Evolutionary conservation across 2,888 invertebrate species (phyloP).

Genomic region (Scaeva pyrastri): DNA sequence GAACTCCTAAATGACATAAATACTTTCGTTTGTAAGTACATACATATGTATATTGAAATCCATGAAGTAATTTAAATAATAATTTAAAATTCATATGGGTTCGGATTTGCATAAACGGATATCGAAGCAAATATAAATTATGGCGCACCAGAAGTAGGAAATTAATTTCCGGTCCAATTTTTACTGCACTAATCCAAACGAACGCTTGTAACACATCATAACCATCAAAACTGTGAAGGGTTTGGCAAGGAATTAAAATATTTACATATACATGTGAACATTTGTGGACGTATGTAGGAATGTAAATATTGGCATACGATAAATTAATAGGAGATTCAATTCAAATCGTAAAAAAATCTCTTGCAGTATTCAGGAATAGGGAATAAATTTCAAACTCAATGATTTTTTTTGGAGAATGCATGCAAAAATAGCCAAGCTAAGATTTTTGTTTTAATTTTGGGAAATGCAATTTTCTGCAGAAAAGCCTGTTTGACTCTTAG

Average conservation of each 20-base stretch:
- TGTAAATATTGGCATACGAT: background rate
- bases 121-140: slow-evolving; percentile 42
- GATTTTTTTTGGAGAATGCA: too few relatives aligned
- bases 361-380: too few relatives aligned
- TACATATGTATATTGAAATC: background rate
- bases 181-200: slow-evolving; percentile 1
- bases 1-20: background rate
- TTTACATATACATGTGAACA: background rate
- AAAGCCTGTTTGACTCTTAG: too few relatives aligned
- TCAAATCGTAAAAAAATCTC: background rate
- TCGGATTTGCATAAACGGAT: background rate
- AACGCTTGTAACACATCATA: background rate
- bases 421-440: too few relatives aligned
- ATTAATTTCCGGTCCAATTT: slow-evolving; percentile 34
- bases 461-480: too few relatives aligned
- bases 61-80: slow-evolving; percentile 27
- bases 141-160: slow-evolving; percentile 28
- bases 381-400: too few relatives aligned
- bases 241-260: too few relatives aligned
- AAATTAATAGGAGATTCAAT: background rate
- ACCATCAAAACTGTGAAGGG: background rate
- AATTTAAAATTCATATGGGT: background rate
- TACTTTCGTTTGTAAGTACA: too few relatives aligned
- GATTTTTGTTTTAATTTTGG: too few relatives aligned
- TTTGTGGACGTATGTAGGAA: too few relatives aligned